These are phyloP conservation scores for Brassicogethes aeneus DNA, from an alignment of 2,888 invertebrate genomes.

Conservation along the genomic window DNA sequence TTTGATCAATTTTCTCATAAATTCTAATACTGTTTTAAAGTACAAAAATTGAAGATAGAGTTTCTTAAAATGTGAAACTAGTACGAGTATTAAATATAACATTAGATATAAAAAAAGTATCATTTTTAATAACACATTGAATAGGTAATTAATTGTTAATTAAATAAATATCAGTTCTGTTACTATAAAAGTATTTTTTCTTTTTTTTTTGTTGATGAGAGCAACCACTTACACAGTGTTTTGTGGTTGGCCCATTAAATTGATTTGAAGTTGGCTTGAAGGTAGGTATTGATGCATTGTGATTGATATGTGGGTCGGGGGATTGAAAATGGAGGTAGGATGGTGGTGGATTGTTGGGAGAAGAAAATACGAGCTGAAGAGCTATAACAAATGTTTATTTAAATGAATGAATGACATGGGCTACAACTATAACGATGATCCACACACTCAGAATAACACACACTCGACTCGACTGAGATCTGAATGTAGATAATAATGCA, in stretches of 20 bases:
- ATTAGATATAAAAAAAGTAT: constrained; percentile 31
- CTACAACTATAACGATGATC: constrained; percentile 37
- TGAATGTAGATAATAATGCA: constrained; percentile 41
- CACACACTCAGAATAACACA: constrained; percentile 33
- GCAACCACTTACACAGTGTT: constrained; percentile 24
- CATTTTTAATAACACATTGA: constrained; percentile 25
- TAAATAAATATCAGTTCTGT: constrained; percentile 31
- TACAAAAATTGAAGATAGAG: constrained; percentile 38
- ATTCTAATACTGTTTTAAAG: constrained; percentile 39
- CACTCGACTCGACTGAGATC: constrained; percentile 37
- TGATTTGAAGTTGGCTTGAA: constrained; percentile 2
- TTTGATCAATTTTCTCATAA: constrained; percentile 34
- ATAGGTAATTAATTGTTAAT: constrained; percentile 25
- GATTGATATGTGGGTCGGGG: not conserved
- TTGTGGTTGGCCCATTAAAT: constrained; percentile 15
- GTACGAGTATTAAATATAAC: constrained; percentile 30
- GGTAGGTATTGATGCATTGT: not conserved
- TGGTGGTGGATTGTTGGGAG: constrained; percentile 24
- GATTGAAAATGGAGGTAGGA: constrained; percentile 30
- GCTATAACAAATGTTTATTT: constrained; percentile 40
- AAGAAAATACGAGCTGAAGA: constrained; percentile 36
- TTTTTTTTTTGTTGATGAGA: constrained; percentile 16
- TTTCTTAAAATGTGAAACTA: constrained; percentile 35
- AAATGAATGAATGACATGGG: constrained; percentile 38
- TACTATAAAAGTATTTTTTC: constrained; percentile 28